Evolutionary conservation across 1,140 invertebrate genomes (phyloP).

Genomic region (Atopsyche davidsoni): DNA sequence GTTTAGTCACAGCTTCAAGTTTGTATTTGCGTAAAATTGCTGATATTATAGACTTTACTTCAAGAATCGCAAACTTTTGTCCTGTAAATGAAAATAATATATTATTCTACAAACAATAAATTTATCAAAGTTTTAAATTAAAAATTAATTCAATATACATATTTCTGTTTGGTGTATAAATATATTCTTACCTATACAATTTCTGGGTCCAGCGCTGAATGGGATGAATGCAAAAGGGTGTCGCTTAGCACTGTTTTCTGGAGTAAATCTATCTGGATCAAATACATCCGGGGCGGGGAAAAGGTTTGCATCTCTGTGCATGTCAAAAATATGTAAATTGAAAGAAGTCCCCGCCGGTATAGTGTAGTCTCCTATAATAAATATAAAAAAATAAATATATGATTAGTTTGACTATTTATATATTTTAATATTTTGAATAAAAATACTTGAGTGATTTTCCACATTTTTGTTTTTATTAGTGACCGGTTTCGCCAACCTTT

Average conservation of each 20-base stretch:
- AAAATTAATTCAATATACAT: neutral
- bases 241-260: constrained; percentile 51
- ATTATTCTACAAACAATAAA: neutral
- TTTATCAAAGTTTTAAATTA: neutral
- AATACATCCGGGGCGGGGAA: constrained; percentile 68
- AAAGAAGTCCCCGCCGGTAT: constrained; percentile 52
- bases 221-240: constrained; percentile 65
- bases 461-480: too few relatives aligned
- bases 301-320: constrained; percentile 61
- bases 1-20: constrained; percentile 50
- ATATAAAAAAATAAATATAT: constrained; percentile 4
- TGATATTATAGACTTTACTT: constrained; percentile 65
- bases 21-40: constrained; percentile 60
- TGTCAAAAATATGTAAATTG: constrained; percentile 48
- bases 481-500: too few relatives aligned
- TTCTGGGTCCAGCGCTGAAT: constrained; percentile 70
- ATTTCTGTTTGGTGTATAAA: neutral
- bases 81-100: constrained; percentile 37
- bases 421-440: neutral
- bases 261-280: constrained; percentile 71
- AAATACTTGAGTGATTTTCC: too few relatives aligned
- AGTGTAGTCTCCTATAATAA: constrained; percentile 41
- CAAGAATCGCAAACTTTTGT: constrained; percentile 71
- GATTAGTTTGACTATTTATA: neutral
- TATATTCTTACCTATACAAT: constrained; percentile 67